phyloP scores from a whole-genome alignment of 2,797 vertebrate genomes.

The Catamblyrhynchus diadema region DNA sequence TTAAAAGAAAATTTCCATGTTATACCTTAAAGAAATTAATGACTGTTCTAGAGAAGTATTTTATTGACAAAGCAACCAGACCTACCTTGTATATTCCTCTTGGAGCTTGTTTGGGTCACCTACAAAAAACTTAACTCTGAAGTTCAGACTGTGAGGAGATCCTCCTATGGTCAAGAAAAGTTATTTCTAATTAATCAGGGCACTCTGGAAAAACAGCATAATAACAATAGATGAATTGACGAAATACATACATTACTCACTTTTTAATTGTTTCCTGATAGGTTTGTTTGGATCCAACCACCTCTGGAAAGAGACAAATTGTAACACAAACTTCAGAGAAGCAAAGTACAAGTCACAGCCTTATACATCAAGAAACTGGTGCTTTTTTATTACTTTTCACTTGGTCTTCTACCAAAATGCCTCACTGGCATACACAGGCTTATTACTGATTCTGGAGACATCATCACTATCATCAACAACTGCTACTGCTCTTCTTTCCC shows the following conservation, averaged over 20 bases:
- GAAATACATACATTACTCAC: conserved; percentile 82
- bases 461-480: background rate
- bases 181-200: conserved; percentile 72
- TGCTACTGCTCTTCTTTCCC: background rate
- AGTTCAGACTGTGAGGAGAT: conserved; percentile 93
- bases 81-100: conserved; percentile 97
- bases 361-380: background rate
- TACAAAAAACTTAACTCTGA: conserved; percentile 99
- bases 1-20: background rate
- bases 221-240: conserved; percentile 25
- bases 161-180: conserved; percentile 83
- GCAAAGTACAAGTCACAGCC: background rate
- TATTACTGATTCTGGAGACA: background rate
- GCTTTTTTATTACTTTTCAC: background rate
- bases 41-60: background rate
- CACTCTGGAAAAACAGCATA: conserved; percentile 35
- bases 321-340: conserved; percentile 15
- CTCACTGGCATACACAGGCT: background rate
- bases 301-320: conserved; percentile 84
- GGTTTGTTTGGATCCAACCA: conserved; percentile 98
- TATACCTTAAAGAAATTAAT: background rate
- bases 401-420: background rate
- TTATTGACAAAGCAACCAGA: conserved; percentile 14
- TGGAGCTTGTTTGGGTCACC: conserved; percentile 94
- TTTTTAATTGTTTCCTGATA: conserved; percentile 98